Conservation (phyloP, 2,888 invertebrate species). For the Diarsia brunnea region DNA sequence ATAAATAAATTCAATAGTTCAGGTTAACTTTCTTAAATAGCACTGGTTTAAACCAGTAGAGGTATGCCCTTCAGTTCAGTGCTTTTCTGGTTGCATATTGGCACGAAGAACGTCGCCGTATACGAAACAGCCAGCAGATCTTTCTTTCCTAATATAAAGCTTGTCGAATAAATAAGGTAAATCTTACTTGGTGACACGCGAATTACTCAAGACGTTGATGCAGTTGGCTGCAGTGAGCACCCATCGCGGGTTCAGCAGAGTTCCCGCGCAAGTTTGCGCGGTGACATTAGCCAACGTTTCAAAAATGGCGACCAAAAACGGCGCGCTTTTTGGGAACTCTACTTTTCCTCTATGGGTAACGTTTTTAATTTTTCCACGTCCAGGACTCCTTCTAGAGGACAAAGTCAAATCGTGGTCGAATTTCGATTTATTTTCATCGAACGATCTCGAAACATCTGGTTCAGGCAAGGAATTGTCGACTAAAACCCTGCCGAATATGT, state of each 20-base stretch:
- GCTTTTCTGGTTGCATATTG: not conserved
- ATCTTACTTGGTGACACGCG: conserved; percentile 63
- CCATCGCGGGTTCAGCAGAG: conserved; percentile 72
- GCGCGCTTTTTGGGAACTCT: conserved; percentile 59
- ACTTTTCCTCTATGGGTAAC: not conserved
- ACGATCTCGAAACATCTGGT: conserved; percentile 25
- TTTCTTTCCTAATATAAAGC: not conserved
- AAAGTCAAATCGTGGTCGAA: conserved; percentile 39
- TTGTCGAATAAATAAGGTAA: not conserved
- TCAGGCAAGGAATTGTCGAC: conserved; percentile 39
- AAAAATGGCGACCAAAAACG: conserved; percentile 77
- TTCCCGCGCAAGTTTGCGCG: conserved; percentile 78
- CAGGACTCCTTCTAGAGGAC: conserved; percentile 7
- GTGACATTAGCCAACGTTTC: conserved; percentile 76
- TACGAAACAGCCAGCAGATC: too few relatives aligned
- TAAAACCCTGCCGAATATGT: conserved; percentile 27
- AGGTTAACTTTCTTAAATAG: too few relatives aligned
- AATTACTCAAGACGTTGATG: conserved; percentile 69
- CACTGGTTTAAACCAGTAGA: not conserved
- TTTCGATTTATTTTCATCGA: conserved; percentile 35
- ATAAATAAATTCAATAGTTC: too few relatives aligned
- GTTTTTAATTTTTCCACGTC: not conserved
- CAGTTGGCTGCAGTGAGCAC: conserved; percentile 76
- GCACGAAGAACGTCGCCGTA: not conserved
- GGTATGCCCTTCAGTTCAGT: not conserved